Evolutionary conservation across 2,113 vertebrate species (phyloP).

Genomic region (Callospermophilus lateralis): DNA sequence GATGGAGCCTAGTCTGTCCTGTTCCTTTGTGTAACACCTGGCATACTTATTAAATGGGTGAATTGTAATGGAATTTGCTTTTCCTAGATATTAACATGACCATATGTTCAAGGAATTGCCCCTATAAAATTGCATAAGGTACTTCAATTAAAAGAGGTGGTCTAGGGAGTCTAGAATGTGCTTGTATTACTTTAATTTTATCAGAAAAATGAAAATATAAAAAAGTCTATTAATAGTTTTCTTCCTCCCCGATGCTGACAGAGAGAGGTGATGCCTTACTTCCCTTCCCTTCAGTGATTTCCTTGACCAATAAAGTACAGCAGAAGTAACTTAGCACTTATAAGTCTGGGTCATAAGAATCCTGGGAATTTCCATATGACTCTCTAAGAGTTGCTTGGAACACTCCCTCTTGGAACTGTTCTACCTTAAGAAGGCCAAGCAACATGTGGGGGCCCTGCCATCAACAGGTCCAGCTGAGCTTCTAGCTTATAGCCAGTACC

Average conservation of each 20-base stretch:
- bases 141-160: neutral
- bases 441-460: neutral
- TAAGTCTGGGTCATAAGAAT: neutral
- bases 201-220: slow-evolving; percentile 2
- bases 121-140: neutral
- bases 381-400: neutral
- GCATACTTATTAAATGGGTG: neutral
- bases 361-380: neutral
- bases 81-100: neutral
- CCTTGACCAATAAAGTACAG: neutral
- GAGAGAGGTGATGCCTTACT: neutral
- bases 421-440: neutral
- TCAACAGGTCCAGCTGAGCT: neutral
- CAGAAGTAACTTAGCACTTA: neutral
- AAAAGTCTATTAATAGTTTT: neutral
- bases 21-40: neutral
- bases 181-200: slow-evolving; percentile 17
- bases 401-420: neutral
- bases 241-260: neutral
- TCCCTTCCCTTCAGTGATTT: neutral
- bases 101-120: neutral
- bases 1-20: neutral
- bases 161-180: neutral
- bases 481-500: neutral
- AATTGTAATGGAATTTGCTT: neutral